Conservation (phyloP, 2,113 vertebrate genomes). For the Sphyrna mokarran region DNA sequence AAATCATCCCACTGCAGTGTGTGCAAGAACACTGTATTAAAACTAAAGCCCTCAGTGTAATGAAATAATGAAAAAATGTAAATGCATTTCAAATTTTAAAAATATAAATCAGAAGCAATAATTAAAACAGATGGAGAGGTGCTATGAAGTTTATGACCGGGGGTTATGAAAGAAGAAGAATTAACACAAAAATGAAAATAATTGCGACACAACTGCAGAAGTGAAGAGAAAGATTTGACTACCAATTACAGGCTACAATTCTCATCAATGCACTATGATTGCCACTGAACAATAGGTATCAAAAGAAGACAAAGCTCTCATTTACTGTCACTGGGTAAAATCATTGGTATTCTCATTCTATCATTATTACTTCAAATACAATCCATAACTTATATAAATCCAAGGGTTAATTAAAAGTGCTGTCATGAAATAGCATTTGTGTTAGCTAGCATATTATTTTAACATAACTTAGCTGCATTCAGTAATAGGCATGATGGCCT, state of each 20-base stretch:
- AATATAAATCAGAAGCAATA: neutral
- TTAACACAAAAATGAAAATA: slow-evolving; percentile 18
- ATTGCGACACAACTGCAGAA: neutral
- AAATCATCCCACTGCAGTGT: neutral
- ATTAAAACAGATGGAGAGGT: neutral
- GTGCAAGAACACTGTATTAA: neutral
- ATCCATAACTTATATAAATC: slow-evolving; percentile 13
- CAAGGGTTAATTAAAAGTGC: neutral
- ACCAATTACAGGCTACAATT: neutral
- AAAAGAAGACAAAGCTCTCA: neutral
- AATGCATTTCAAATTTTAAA: slow-evolving; percentile 17
- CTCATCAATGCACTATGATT: neutral
- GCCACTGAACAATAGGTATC: neutral
- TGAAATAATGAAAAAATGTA: neutral
- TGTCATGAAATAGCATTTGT: neutral
- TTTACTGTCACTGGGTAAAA: neutral
- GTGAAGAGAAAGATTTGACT: neutral
- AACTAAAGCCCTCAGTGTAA: no score
- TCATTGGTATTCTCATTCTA: neutral
- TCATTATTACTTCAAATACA: neutral
- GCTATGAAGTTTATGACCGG: neutral
- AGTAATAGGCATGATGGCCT: slow-evolving; percentile 4
- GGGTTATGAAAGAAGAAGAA: neutral
- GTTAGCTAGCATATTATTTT: neutral
- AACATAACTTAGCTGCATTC: neutral